These are phyloP conservation scores for Bos taurus DNA, from an alignment of 2,113 vertebrate species.

Conservation along the genomic window DNA sequence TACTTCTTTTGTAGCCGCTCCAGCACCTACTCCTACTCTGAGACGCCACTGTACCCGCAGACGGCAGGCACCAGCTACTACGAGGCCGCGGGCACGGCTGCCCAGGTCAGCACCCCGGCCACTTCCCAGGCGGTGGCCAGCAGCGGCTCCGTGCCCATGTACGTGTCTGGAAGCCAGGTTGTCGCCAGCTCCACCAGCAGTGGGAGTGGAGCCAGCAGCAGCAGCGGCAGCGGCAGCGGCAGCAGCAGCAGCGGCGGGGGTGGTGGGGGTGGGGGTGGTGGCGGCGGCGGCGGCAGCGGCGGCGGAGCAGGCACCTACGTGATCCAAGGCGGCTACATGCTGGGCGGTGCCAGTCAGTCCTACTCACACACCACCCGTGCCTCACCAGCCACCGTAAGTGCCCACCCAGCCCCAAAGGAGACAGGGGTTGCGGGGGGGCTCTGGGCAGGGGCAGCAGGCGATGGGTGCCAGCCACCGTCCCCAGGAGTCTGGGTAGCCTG, in stretches of 20 bases:
- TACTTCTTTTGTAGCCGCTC: slow-evolving; percentile 81
- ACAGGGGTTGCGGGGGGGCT: rapidly evolving
- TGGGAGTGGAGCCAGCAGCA: neutral
- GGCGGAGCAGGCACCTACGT: slow-evolving; percentile 81
- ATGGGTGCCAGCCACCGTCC: rapidly evolving
- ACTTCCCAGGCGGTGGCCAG: slow-evolving; percentile 85
- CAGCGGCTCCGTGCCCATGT: slow-evolving; percentile 86
- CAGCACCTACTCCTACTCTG: slow-evolving; percentile 86
- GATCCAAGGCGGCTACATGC: slow-evolving; percentile 88
- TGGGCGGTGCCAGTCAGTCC: slow-evolving; percentile 87
- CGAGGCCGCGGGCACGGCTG: slow-evolving; percentile 81
- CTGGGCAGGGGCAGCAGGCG: neutral
- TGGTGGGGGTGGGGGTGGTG: slow-evolving; percentile 67
- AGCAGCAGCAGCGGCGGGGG: slow-evolving; percentile 51
- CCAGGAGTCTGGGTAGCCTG: neutral
- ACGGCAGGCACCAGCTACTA: slow-evolving; percentile 85
- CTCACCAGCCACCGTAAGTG: slow-evolving; percentile 91
- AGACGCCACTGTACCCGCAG: slow-evolving; percentile 88
- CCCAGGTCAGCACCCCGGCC: slow-evolving; percentile 86
- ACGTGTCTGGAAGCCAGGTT: slow-evolving; percentile 87
- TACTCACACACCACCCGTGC: slow-evolving; percentile 91
- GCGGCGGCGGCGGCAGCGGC: slow-evolving; percentile 65
- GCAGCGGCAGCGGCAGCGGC: slow-evolving; percentile 28
- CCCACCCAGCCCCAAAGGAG: neutral
- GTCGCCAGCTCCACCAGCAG: slow-evolving; percentile 81